Percentiles rank a stretch among this genome's conserved stretches.
These are phyloP conservation scores for Chromobotia macracanthus DNA, from an alignment of 2,797 vertebrate species.

Conservation along the genomic window DNA sequence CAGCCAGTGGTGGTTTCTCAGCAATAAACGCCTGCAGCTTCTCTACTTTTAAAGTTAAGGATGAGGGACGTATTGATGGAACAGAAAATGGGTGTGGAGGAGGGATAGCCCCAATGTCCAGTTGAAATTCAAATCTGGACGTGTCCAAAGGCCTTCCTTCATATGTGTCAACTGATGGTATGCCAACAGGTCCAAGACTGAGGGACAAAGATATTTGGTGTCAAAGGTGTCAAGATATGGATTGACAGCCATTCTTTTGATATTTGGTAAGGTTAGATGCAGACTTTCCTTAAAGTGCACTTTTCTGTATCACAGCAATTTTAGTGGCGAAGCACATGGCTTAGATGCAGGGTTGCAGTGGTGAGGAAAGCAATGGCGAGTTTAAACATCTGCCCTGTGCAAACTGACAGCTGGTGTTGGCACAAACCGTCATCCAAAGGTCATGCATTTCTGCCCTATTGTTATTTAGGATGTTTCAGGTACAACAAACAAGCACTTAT, in stretches of 20 bases:
- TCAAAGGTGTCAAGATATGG: slow-evolving; percentile 59
- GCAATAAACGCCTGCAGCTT: slow-evolving; percentile 65
- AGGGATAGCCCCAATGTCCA: slow-evolving; percentile 71
- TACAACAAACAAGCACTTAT: not conserved
- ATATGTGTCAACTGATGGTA: slow-evolving; percentile 17
- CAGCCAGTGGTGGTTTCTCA: slow-evolving; percentile 63
- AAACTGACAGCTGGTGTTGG: slow-evolving; percentile 27
- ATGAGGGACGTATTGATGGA: not conserved
- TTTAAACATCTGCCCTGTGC: slow-evolving; percentile 24
- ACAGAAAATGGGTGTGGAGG: slow-evolving; percentile 79
- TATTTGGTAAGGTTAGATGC: slow-evolving; percentile 21
- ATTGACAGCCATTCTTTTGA: slow-evolving; percentile 17
- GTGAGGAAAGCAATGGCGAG: slow-evolving; percentile 12
- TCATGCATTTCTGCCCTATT: not conserved
- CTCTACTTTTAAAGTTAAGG: not conserved
- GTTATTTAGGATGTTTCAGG: not conserved
- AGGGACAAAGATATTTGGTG: slow-evolving; percentile 70
- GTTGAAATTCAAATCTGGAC: slow-evolving; percentile 56
- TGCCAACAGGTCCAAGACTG: slow-evolving; percentile 65
- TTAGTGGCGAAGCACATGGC: slow-evolving; percentile 43
- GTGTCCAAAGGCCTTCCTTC: slow-evolving; percentile 48
- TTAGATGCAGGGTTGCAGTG: slow-evolving; percentile 34
- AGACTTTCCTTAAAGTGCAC: slow-evolving; percentile 1
- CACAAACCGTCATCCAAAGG: not conserved
- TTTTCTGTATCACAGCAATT: slow-evolving; percentile 5